Evolutionary conservation across 2,113 vertebrate genomes (phyloP).

Genomic region (Notothenia rossii): DNA sequence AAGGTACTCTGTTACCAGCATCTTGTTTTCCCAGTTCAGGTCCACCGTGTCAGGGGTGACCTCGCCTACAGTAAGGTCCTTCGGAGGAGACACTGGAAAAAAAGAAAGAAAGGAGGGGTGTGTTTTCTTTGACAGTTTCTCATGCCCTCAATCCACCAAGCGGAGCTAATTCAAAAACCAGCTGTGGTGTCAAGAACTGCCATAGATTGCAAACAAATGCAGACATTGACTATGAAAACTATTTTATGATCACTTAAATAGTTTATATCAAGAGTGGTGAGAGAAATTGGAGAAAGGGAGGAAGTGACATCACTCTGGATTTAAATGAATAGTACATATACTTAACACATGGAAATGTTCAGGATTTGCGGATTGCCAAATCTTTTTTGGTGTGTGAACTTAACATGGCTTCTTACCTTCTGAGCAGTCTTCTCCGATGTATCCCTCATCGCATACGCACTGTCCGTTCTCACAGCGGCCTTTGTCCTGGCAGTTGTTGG

Average conservation of each 20-base stretch:
- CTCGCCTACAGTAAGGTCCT: slow-evolving; percentile 87
- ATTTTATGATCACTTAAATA: slow-evolving; percentile 36
- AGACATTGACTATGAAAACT: slow-evolving; percentile 27
- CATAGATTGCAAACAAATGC: slow-evolving; percentile 43
- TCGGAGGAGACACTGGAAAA: slow-evolving; percentile 92
- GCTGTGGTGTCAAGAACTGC: slow-evolving; percentile 49
- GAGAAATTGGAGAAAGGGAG: slow-evolving; percentile 43
- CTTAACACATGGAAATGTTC: slow-evolving; percentile 48
- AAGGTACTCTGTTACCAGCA: slow-evolving; percentile 90
- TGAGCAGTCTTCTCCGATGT: slow-evolving; percentile 82
- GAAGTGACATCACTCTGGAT: slow-evolving; percentile 54
- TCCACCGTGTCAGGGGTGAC: slow-evolving; percentile 90
- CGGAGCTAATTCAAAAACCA: slow-evolving; percentile 63
- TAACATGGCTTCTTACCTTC: slow-evolving; percentile 74
- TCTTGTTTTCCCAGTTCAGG: slow-evolving; percentile 93
- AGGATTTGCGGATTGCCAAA: slow-evolving; percentile 9
- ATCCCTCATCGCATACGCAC: slow-evolving; percentile 83
- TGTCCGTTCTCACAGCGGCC: slow-evolving; percentile 78
- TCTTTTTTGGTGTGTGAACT: not conserved
- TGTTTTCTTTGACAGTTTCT: slow-evolving; percentile 46
- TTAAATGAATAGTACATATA: slow-evolving; percentile 33
- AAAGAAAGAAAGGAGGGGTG: not conserved
- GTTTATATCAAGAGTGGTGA: slow-evolving; percentile 37
- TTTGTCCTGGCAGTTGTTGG: slow-evolving; percentile 76
- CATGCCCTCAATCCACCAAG: slow-evolving; percentile 12